Percentiles rank a stretch among this genome's conserved stretches.
Conservation (phyloP, 1,140 invertebrate species). For the Sitophilus oryzae region DNA sequence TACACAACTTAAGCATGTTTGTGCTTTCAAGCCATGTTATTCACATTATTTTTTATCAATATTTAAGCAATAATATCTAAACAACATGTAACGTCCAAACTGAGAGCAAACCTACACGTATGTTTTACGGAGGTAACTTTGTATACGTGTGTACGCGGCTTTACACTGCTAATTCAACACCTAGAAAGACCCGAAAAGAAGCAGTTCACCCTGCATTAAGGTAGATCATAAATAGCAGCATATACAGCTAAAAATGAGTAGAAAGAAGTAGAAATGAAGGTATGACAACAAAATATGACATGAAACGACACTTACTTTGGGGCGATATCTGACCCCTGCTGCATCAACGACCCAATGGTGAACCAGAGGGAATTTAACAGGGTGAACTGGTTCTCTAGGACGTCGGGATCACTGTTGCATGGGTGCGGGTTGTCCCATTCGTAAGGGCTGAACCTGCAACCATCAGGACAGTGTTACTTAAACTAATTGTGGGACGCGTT, state of each 20-base stretch:
- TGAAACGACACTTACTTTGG: conserved; percentile 54
- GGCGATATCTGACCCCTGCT: conserved; percentile 86
- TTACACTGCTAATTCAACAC: too few species aligned
- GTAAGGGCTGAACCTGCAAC: conserved; percentile 75
- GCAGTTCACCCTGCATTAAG: conserved; percentile 1
- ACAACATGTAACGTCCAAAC: too few species aligned
- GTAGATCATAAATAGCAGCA: neutral
- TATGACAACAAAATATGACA: conserved; percentile 5
- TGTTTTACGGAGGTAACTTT: too few species aligned
- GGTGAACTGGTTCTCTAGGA: conserved; percentile 83
- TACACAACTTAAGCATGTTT: too few species aligned
- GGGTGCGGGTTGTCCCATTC: conserved; percentile 84
- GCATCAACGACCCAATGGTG: conserved; percentile 84
- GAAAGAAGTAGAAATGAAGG: conserved; percentile 1
- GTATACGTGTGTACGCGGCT: too few species aligned
- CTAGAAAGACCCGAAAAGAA: neutral
- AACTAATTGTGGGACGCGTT: neutral
- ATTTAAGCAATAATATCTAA: too few species aligned
- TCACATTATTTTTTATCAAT: too few species aligned
- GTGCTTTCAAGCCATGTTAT: too few species aligned
- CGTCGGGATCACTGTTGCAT: conserved; percentile 69
- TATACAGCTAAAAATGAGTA: neutral
- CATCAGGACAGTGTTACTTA: conserved; percentile 28
- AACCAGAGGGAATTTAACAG: conserved; percentile 84
- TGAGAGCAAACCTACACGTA: too few species aligned